These are phyloP conservation scores for Apotomis betuletana DNA, from an alignment of 2,888 invertebrate species.

Conservation along the genomic window DNA sequence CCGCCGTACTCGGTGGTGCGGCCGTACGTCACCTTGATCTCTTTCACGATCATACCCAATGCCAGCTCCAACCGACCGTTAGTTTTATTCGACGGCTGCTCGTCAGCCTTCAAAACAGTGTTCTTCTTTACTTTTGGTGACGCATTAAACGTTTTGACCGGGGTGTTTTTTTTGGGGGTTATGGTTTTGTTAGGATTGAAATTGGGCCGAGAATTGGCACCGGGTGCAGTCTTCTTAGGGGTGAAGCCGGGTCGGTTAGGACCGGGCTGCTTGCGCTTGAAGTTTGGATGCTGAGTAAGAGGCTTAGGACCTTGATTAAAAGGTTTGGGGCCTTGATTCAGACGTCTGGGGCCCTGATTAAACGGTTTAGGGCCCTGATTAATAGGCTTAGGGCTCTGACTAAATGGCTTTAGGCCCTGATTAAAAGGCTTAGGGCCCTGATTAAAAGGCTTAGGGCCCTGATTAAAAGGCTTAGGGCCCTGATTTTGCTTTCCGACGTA, in stretches of 20 bases:
- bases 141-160: background rate
- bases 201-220: background rate
- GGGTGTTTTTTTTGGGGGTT: constrained; percentile 13
- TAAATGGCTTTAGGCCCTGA: constrained; percentile 43
- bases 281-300: constrained; percentile 50
- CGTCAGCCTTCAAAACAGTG: constrained; percentile 52
- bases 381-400: constrained; percentile 40
- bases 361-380: background rate
- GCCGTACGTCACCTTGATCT: constrained; percentile 52
- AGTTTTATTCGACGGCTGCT: constrained; percentile 56
- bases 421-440: constrained; percentile 10
- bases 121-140: constrained; percentile 36
- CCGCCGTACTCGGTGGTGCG: constrained; percentile 36
- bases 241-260: constrained; percentile 1
- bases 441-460: background rate
- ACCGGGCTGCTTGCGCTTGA: constrained; percentile 13
- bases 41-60: constrained; percentile 65
- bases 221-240: background rate
- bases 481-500: constrained; percentile 43
- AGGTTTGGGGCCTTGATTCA: background rate
- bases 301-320: constrained; percentile 11
- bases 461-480: background rate
- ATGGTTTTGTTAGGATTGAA: constrained; percentile 4
- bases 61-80: constrained; percentile 70
- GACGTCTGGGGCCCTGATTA: constrained; percentile 1